Evolutionary conservation across 1,140 invertebrate species (phyloP).

Genomic region (Drepana arcuata): DNA sequence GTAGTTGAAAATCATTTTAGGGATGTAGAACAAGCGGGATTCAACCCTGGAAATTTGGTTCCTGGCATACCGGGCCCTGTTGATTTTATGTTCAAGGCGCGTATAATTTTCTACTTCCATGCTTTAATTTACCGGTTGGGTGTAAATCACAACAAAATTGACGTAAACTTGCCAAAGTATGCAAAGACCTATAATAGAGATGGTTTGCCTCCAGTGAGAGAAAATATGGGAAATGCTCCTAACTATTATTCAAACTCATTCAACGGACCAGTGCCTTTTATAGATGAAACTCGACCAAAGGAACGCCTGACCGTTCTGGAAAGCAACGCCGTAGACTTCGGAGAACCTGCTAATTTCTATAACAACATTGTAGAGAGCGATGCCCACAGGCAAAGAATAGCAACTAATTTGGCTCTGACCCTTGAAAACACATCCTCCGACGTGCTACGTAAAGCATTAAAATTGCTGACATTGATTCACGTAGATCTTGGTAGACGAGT

Average conservation of each 20-base stretch:
- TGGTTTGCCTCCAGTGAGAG: slow-evolving; percentile 77
- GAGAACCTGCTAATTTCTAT: slow-evolving; percentile 31
- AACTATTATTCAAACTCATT: slow-evolving; percentile 97
- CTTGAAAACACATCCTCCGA: slow-evolving; percentile 16
- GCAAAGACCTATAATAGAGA: slow-evolving; percentile 79
- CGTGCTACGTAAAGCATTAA: slow-evolving; percentile 15
- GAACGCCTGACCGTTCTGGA: slow-evolving; percentile 18
- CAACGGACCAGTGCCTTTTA: slow-evolving; percentile 75
- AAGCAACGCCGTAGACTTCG: slow-evolving; percentile 34
- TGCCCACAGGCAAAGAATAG: slow-evolving; percentile 27
- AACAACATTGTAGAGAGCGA: slow-evolving; percentile 24
- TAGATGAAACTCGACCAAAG: slow-evolving; percentile 27
- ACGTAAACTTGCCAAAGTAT: slow-evolving; percentile 88
- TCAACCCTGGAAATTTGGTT: slow-evolving; percentile 86
- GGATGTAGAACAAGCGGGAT: slow-evolving; percentile 89
- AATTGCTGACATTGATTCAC: slow-evolving; percentile 20
- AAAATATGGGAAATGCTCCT: slow-evolving; percentile 83
- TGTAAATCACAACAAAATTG: slow-evolving; percentile 85
- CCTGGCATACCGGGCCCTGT: slow-evolving; percentile 86
- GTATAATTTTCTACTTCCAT: slow-evolving; percentile 88
- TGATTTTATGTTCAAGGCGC: slow-evolving; percentile 89
- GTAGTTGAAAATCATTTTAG: slow-evolving; percentile 88
- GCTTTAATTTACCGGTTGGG: slow-evolving; percentile 89
- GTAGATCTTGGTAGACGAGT: slow-evolving; percentile 21
- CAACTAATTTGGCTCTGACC: slow-evolving; percentile 18